Percentiles rank a stretch among this genome's conserved stretches.
These are phyloP conservation scores for Scolopax mira DNA, from an alignment of 2,113 vertebrate species.

Conservation along the genomic window DNA sequence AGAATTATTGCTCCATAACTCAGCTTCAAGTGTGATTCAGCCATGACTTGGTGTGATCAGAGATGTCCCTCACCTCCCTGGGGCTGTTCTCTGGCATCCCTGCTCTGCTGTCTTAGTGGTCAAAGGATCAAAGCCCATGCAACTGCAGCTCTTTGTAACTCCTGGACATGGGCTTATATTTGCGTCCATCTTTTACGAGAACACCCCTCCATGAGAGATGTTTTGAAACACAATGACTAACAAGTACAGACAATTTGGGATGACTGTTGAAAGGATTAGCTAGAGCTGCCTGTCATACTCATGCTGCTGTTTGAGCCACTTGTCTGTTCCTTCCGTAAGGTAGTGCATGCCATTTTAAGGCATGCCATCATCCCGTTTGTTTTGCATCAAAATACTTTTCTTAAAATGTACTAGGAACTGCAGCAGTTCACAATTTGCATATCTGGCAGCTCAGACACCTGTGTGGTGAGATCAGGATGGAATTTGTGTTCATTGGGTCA, in stretches of 20 bases:
- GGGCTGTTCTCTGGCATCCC: background rate
- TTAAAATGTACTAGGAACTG: rapidly evolving
- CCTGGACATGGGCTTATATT: rapidly evolving
- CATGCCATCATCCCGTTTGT: background rate
- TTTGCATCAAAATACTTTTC: background rate
- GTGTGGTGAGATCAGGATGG: background rate
- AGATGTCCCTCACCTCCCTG: background rate
- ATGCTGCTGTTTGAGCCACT: background rate
- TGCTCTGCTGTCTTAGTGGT: background rate
- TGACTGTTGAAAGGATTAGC: background rate
- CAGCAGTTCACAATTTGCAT: background rate
- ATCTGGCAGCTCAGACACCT: background rate
- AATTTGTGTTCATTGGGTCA: background rate
- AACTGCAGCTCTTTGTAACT: background rate
- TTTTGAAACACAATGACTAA: background rate
- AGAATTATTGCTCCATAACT: background rate
- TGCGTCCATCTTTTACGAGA: background rate
- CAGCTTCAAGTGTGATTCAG: background rate
- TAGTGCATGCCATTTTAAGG: rapidly evolving
- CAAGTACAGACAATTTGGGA: background rate
- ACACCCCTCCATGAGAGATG: background rate
- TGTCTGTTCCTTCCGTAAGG: background rate
- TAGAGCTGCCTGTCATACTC: background rate
- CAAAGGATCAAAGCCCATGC: background rate
- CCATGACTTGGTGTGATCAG: rapidly evolving